These are phyloP conservation scores for Drosophila maculinotata DNA, from an alignment of 2,888 invertebrate genomes.

Conservation along the genomic window DNA sequence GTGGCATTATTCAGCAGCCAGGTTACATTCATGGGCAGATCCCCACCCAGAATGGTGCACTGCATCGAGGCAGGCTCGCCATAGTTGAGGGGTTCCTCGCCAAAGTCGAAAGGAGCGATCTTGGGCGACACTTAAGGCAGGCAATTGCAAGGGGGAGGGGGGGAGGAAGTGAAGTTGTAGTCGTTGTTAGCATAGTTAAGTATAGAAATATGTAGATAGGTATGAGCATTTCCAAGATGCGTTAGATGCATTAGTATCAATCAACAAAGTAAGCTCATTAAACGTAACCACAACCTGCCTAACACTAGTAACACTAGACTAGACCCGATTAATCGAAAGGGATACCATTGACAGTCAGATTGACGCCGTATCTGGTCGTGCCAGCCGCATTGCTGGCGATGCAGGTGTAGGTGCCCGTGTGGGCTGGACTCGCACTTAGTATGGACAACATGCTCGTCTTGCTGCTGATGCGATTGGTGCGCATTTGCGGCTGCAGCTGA, in stretches of 20 bases:
- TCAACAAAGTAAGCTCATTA: constrained; percentile 38
- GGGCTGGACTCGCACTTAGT: constrained; percentile 87
- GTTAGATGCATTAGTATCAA: constrained; percentile 84
- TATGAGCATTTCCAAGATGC: constrained; percentile 12
- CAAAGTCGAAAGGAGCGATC: constrained; percentile 87
- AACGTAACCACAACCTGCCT: constrained; percentile 32
- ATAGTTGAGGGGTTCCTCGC: constrained; percentile 87
- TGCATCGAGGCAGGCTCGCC: constrained; percentile 87
- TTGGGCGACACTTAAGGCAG: constrained; percentile 86
- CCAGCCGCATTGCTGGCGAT: constrained; percentile 91
- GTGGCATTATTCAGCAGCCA: constrained; percentile 87
- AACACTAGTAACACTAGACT: background rate
- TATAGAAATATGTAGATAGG: constrained; percentile 13
- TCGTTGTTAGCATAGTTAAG: constrained; percentile 16
- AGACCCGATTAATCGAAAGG: background rate
- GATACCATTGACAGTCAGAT: constrained; percentile 88
- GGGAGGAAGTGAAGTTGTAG: constrained; percentile 4
- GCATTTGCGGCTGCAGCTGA: constrained; percentile 84
- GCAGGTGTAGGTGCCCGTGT: constrained; percentile 92
- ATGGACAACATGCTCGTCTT: constrained; percentile 88
- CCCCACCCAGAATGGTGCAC: constrained; percentile 88
- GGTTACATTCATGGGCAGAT: constrained; percentile 88
- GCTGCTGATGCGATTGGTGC: constrained; percentile 87
- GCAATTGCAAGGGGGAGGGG: too few relatives aligned
- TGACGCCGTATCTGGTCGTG: constrained; percentile 86